Conservation (phyloP, 2,797 vertebrate species). For the Euphonia xanthogaster region DNA sequence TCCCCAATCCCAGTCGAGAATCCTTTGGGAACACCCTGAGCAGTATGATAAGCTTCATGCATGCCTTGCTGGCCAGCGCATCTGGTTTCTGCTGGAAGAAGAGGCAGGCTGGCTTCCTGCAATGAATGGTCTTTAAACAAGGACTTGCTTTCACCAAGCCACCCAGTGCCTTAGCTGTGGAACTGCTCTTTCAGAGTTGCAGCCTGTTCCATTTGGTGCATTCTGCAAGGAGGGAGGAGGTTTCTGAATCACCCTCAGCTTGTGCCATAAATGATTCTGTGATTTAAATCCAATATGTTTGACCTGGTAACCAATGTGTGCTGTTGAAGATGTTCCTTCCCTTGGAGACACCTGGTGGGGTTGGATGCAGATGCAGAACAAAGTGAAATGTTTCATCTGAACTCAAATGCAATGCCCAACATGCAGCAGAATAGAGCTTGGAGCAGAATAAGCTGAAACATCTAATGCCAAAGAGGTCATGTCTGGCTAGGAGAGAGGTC, state of each 20-base stretch:
- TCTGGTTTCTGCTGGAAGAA: background rate
- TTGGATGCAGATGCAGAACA: background rate
- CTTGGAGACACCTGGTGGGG: background rate
- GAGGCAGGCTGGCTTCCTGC: background rate
- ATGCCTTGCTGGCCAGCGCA: background rate
- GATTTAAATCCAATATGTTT: rapidly evolving
- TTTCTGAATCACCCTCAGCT: background rate
- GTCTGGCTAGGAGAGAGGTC: background rate
- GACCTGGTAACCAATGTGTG: background rate
- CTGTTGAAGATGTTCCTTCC: background rate
- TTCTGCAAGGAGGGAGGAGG: background rate
- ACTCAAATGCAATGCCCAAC: background rate
- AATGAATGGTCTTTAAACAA: background rate
- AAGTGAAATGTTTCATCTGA: background rate
- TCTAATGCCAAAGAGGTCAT: background rate
- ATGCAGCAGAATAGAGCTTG: background rate
- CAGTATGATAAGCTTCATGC: background rate
- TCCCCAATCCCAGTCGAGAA: background rate
- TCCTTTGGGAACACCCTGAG: background rate
- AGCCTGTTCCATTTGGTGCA: background rate
- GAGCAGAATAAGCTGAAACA: background rate
- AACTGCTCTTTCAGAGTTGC: background rate
- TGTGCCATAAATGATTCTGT: background rate
- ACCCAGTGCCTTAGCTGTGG: background rate
- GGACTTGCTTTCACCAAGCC: background rate